Evolutionary conservation across 2,888 invertebrate species (phyloP), one percentile per base, ranked within the genome.

Genomic region (Leptarthrus brevirostris): DNA sequence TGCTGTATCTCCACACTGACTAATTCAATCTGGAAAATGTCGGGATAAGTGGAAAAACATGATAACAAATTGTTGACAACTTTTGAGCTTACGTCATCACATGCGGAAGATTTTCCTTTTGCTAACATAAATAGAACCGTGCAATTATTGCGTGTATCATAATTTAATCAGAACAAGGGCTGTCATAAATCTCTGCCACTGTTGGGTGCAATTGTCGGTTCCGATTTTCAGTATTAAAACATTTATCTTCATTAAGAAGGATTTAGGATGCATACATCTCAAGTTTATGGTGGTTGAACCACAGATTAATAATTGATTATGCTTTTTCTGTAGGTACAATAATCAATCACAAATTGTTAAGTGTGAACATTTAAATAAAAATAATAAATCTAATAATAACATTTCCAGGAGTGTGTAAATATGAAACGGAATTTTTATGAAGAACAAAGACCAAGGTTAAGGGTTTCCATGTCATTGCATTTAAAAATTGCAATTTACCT

Each of bases 21-120:
- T 74, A 74, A 76, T 76, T 70, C 70, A 76, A 76, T 76, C 64
- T 74, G 69, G 66, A 66, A 71, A 75, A 20, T 69, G 69, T 69
- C 69, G 52, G 69, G 47, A 52, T 69, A 64, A 44, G 64, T 44
- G 16, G 61, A 47, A 64, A 64, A 64, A 64, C 47, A 44, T 47
- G 44, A 40, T 47, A 64, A 64, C 64, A 64, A 64, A 64, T 64
- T 64, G 64, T 64, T 64, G 44, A 64, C 64, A 64, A 64, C 22
- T 64, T 64, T 64, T 44, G 47, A 64, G 47, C 49, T 52, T 49
- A 30, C 69, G 52, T 69, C 69, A 69, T 20, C n/a, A 4, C 24
- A 36, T 22, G 16, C 6, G 30, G 56, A 30, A 30, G 56, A 16
- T 53, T 3, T 16, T 6, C 16, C 16, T 6, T 1, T 58, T 16